Evolutionary conservation across 2,113 vertebrate species (phyloP), one percentile per base, ranked within the genome.

Genomic region (Mandrillus leucophaeus): DNA sequence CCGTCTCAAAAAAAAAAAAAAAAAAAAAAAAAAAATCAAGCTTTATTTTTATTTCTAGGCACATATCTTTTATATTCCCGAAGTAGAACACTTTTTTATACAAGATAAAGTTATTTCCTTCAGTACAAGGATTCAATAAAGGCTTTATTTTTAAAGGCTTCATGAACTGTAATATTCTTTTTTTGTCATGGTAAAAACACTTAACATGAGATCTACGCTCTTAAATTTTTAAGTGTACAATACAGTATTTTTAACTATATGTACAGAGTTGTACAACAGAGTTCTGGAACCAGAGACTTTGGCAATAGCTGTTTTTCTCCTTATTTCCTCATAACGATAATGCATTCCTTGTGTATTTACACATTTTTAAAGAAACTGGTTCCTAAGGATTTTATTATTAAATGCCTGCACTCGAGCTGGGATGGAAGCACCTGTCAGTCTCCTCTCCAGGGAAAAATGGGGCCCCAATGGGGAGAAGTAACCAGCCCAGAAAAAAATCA

Each of bases 21-120:
- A 45, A 45, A 45, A 43, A 43, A 45, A 45, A 45, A 45, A 45
- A 45, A 45, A 73, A 43, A 30, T 83, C n/a, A 18, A 48, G 81
- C 13, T 79, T 92, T 90, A 20, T 89, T 90, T 86, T 88, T 45
- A 57, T 90, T 68, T 76, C 59, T 93, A 93, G 57, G n/a, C 18
- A 38, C 43, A 38, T 14, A 40, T 22, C 20, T 80, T 80, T 93
- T 81, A 38, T 86, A 86, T 94, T 35, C 35, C 85, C 27, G 23
- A 92, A 38, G 27, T 45, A 81, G 90, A 73, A 87, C 40, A 55
- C 73, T 17, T 61, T 85, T 50, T 57, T 45, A 11, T n/a, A 23
- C 38, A 89, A 68, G 91, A 80, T 84, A 76, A 88, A 82, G 68
- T 76, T 30, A 52, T 78, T 92, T 86, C 35, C 40, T 75, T 45